Evolutionary conservation across 2,888 invertebrate genomes (phyloP).

Genomic region (Amiota communis): DNA sequence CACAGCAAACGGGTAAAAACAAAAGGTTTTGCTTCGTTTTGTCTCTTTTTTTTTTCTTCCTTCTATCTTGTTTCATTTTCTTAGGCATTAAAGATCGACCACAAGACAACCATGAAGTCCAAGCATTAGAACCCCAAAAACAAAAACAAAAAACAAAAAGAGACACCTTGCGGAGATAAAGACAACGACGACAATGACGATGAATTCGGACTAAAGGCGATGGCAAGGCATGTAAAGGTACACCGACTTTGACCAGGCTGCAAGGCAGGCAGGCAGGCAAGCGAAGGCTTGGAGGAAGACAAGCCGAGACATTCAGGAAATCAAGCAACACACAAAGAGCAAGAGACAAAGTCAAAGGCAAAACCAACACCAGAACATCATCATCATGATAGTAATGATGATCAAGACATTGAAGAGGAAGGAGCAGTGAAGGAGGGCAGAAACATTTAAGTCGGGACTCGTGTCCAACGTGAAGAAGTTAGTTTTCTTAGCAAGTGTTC

Average conservation of each 20-base stretch:
- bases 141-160: slow-evolving; percentile 12
- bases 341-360: too few relatives aligned
- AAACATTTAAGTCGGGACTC: not conserved
- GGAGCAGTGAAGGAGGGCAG: not conserved
- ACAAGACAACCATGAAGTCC: not conserved
- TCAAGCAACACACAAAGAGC: slow-evolving; percentile 1
- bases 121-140: not conserved
- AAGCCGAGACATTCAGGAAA: not conserved
- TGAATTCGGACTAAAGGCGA: not conserved
- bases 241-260: not conserved
- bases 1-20: slow-evolving; percentile 35
- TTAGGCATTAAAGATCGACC: too few relatives aligned
- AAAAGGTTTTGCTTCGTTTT: slow-evolving; percentile 50
- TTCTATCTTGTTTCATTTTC: too few relatives aligned
- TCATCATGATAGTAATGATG: too few relatives aligned
- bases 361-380: too few relatives aligned
- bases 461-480: not conserved
- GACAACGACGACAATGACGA: slow-evolving; percentile 3
- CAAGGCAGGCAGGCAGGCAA: slow-evolving; percentile 9
- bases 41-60: not conserved
- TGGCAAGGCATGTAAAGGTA: not conserved
- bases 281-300: not conserved
- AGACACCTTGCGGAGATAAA: slow-evolving; percentile 29
- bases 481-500: slow-evolving; percentile 15
- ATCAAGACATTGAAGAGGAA: not conserved